Evolutionary conservation across 2,113 vertebrate genomes (phyloP).

Genomic region (Gopherus evgoodei): DNA sequence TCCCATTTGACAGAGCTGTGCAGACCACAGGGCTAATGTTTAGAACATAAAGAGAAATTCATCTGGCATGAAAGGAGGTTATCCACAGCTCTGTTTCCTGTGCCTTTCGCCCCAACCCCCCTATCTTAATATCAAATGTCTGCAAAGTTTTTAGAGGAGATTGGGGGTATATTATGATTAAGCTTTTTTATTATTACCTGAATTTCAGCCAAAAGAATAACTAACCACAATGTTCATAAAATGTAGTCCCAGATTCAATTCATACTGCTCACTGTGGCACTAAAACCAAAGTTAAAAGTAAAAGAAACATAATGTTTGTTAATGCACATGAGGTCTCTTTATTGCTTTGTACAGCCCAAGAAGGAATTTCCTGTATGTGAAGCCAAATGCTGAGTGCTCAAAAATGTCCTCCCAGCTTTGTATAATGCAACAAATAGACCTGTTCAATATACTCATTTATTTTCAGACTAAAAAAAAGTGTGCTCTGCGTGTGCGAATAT

Average conservation of each 20-base stretch:
- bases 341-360: neutral
- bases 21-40: neutral
- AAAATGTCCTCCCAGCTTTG: neutral
- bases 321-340: neutral
- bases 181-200: neutral
- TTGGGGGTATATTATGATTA: neutral
- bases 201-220: neutral
- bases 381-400: conserved; percentile 15
- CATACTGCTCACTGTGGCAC: neutral
- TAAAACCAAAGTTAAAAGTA: neutral
- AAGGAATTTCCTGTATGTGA: neutral
- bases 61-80: neutral
- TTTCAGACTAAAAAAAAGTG: conserved; percentile 8
- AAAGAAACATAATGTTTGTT: neutral
- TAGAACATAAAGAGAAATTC: neutral
- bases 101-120: neutral
- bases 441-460: neutral
- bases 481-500: neutral
- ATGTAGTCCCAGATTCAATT: neutral
- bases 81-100: neutral
- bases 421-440: neutral
- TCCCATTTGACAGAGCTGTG: conserved; percentile 9
- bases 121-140: neutral
- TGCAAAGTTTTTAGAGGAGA: neutral
- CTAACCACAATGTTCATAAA: neutral